phyloP scores from a whole-genome alignment of 2,888 invertebrate species.

The Thera obeliscata region DNA sequence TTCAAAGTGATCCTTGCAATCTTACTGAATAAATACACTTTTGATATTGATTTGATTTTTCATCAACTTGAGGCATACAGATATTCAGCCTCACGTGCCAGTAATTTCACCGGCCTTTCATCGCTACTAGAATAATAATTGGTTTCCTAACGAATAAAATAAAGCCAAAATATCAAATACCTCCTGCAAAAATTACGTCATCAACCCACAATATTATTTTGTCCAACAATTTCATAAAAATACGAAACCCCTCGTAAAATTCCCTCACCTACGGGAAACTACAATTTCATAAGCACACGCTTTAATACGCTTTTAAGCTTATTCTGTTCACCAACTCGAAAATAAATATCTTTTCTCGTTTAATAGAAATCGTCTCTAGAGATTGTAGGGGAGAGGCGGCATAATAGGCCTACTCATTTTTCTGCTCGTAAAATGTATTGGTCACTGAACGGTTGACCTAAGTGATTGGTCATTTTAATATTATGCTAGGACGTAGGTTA shows the following conservation, averaged over 20 bases:
- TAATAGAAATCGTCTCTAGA: conserved; percentile 47
- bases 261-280: conserved; percentile 23
- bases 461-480: conserved; percentile 2
- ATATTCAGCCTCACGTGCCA: too few species aligned
- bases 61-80: too few species aligned
- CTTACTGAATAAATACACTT: too few species aligned
- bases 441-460: background rate
- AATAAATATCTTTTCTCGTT: conserved; percentile 48
- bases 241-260: conserved; percentile 8
- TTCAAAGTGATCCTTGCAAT: too few species aligned
- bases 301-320: conserved; percentile 33
- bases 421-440: conserved; percentile 5
- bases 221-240: conserved; percentile 15
- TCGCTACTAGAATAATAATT: too few species aligned
- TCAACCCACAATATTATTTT: background rate
- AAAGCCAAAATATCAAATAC: too few species aligned
- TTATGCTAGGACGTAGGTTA: background rate
- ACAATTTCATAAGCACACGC: conserved; percentile 28
- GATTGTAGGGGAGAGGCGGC: conserved; percentile 36
- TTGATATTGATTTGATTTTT: too few species aligned
- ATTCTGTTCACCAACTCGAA: conserved; percentile 44
- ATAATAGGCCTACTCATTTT: background rate
- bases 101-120: too few species aligned
- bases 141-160: too few species aligned
- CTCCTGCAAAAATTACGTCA: background rate